Conservation (phyloP, 2,113 vertebrate species). For the Leucoraja erinaceus region DNA sequence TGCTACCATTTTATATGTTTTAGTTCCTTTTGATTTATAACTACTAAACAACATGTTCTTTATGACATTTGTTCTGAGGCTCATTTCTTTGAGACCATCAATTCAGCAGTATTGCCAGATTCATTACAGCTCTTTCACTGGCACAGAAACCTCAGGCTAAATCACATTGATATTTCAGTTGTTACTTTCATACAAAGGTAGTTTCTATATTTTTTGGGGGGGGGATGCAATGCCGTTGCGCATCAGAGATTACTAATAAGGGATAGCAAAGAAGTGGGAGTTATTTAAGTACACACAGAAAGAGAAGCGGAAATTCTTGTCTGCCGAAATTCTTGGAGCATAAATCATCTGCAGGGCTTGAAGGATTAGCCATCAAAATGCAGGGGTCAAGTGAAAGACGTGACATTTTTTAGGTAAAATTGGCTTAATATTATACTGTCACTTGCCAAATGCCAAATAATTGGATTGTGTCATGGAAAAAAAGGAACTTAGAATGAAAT, state of each 20-base stretch:
- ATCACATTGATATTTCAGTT: background rate
- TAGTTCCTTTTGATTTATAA: conserved; percentile 29
- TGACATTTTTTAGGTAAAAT: background rate
- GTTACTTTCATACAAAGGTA: background rate
- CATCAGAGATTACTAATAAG: conserved; percentile 27
- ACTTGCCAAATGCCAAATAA: conserved; percentile 36
- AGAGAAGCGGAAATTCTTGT: background rate
- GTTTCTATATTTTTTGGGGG: background rate
- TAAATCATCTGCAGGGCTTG: background rate
- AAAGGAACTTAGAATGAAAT: conserved; percentile 29
- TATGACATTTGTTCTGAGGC: conserved; percentile 26
- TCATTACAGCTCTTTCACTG: conserved; percentile 10
- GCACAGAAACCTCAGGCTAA: conserved; percentile 30
- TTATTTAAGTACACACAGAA: background rate
- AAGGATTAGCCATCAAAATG: background rate
- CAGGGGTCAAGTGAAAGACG: background rate
- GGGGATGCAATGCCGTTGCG: background rate
- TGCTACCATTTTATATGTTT: conserved; percentile 13
- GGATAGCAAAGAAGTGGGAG: background rate
- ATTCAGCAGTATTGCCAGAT: background rate
- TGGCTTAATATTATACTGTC: conserved; percentile 33
- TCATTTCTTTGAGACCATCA: conserved; percentile 15
- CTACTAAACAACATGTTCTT: conserved; percentile 19
- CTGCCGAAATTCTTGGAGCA: background rate
- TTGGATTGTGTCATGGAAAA: conserved; percentile 25